Evolutionary conservation across 1,140 invertebrate genomes (phyloP), one percentile per base, ranked within the genome.

Genomic region (Bombus pyrosoma): DNA sequence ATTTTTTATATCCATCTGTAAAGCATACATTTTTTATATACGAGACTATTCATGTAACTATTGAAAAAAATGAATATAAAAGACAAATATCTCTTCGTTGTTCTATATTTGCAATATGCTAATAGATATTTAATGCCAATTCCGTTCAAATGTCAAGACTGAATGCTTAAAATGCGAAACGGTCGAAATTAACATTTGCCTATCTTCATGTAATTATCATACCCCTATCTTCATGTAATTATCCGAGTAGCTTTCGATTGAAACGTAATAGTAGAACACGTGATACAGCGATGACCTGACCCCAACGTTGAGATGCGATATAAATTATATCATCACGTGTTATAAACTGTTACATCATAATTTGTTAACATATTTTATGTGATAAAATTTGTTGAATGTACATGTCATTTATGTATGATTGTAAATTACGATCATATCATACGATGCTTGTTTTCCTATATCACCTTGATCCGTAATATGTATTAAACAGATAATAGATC

Each of bases 241-340:
- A 81, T 72, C 9, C n/a, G 47, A 43, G 32, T 13, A 15, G 12
- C 15, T 34, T 68, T 57, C 37, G 25, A 76, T 77, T n/a, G 68
- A 12, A 77, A 39, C 32, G 59, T 10, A 81, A 43, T 59, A 74
- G 22, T 10, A 39, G 9, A 80, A 39, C 66, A 37, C 53, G 39
- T 22, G 81, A 77, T 77, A 25, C n/a, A 32, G 1, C 43, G 66
- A 28, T 57, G 66, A 68, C 81, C 73, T 77, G 72, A 76, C 81
- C 43, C 72, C 13, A 43, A 68, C 22, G n/a, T n/a, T 12, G 15
- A n/a, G 59, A 64, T 39, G 39, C 37, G 28, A 18, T 47, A 66
- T 15, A 22, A 34, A 77, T 77, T 62, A 62, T 59, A 77, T 39
- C 53, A 32, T n/a, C 39, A 41, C n/a, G 28, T 6, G 47, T 76